Evolutionary conservation across 1,140 invertebrate species (phyloP).

Genomic region (Heliconius himera): DNA sequence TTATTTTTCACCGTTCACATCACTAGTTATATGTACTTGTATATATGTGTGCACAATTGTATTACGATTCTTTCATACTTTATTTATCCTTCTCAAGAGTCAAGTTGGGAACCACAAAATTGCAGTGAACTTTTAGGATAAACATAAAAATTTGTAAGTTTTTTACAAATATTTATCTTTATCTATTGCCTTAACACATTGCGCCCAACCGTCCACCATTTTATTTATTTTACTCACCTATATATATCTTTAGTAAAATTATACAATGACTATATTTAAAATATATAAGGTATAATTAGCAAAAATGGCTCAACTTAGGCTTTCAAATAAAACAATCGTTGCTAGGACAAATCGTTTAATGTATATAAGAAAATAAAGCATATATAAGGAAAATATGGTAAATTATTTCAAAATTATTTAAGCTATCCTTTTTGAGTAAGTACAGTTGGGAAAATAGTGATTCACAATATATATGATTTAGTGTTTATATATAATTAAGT

Average conservation of each 20-base stretch:
- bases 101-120: background rate
- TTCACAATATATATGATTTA: too few species aligned
- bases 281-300: background rate
- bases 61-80: background rate
- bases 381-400: background rate
- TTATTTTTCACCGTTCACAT: background rate
- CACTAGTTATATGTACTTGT: background rate
- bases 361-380: slow-evolving; percentile 1
- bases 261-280: background rate
- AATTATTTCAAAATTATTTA: background rate
- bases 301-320: slow-evolving; percentile 14
- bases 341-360: slow-evolving; percentile 6
- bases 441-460: too few species aligned
- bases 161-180: slow-evolving; percentile 7
- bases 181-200: background rate
- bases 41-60: background rate
- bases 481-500: too few species aligned
- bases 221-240: background rate
- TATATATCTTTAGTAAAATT: background rate
- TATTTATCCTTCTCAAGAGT: background rate
- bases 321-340: slow-evolving; percentile 6
- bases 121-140: background rate
- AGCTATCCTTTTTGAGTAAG: too few species aligned
- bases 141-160: slow-evolving; percentile 11
- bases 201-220: background rate